Evolutionary conservation across 2,888 invertebrate species (phyloP).

Genomic region (Malacosoma neustria): DNA sequence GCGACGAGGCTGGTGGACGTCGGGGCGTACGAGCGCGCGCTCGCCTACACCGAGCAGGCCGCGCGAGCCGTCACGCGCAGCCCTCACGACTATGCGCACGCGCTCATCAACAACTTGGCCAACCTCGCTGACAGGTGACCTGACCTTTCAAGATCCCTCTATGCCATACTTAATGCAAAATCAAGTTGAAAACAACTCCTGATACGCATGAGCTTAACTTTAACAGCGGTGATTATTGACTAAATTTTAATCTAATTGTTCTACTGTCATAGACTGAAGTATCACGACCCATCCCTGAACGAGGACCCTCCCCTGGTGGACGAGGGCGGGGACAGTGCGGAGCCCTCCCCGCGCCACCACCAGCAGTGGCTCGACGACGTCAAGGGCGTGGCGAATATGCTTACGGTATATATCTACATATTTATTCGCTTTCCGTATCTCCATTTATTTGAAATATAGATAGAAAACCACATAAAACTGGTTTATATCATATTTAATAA

Average conservation of each 20-base stretch:
- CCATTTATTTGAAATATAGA: too few relatives aligned
- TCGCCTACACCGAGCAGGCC: slow-evolving; percentile 89
- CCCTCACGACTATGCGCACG: slow-evolving; percentile 61
- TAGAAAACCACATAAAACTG: too few relatives aligned
- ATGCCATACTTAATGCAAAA: too few relatives aligned
- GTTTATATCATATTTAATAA: too few relatives aligned
- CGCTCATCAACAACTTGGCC: slow-evolving; percentile 76
- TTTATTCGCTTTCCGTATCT: background rate
- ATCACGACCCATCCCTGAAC: slow-evolving; percentile 74
- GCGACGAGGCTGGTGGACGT: slow-evolving; percentile 82
- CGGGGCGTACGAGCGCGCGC: slow-evolving; percentile 85
- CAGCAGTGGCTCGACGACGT: slow-evolving; percentile 48
- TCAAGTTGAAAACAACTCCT: too few relatives aligned
- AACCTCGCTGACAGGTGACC: slow-evolving; percentile 23
- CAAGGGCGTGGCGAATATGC: slow-evolving; percentile 21
- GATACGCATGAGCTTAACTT: too few relatives aligned
- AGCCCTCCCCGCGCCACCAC: slow-evolving; percentile 39
- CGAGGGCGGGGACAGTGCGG: slow-evolving; percentile 35
- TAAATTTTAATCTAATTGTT: too few relatives aligned
- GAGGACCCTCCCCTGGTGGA: slow-evolving; percentile 32
- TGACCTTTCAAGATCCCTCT: too few relatives aligned
- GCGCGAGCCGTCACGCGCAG: slow-evolving; percentile 78
- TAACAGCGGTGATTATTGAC: too few relatives aligned
- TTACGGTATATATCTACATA: slow-evolving; percentile 18
- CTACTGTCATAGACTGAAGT: slow-evolving; percentile 82